These are phyloP conservation scores for Sebastes variabilis DNA, from an alignment of 2,797 vertebrate genomes.

Conservation along the genomic window DNA sequence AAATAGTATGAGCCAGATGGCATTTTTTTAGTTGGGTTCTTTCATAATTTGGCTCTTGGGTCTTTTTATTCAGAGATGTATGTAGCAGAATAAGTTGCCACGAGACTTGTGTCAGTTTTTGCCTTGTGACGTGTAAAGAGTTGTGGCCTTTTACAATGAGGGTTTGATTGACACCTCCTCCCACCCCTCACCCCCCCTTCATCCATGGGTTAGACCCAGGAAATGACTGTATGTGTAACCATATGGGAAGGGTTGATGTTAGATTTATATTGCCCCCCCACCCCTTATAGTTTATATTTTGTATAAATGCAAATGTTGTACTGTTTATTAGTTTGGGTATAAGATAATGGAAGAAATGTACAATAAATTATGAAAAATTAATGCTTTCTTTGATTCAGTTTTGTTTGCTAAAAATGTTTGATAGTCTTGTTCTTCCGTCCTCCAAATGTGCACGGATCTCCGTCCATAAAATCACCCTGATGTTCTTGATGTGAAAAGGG, in stretches of 20 bases:
- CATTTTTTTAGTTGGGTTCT: constrained; percentile 27
- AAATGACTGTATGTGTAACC: constrained; percentile 64
- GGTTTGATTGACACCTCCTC: constrained; percentile 66
- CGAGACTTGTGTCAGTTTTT: constrained; percentile 63
- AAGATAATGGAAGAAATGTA: constrained; percentile 75
- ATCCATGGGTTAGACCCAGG: constrained; percentile 56
- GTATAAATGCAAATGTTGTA: constrained; percentile 79
- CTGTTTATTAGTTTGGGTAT: constrained; percentile 74
- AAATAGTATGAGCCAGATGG: constrained; percentile 34
- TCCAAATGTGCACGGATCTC: neutral
- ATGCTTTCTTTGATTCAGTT: constrained; percentile 35
- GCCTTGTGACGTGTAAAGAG: constrained; percentile 72
- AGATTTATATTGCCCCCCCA: constrained; percentile 67
- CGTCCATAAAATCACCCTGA: neutral
- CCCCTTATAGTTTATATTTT: constrained; percentile 82
- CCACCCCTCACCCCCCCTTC: constrained; percentile 27
- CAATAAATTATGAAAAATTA: constrained; percentile 75
- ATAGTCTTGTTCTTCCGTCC: neutral
- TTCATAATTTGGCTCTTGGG: constrained; percentile 51
- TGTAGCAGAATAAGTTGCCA: constrained; percentile 61
- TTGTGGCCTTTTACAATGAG: constrained; percentile 72
- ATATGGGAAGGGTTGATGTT: constrained; percentile 68
- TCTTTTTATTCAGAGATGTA: constrained; percentile 57
- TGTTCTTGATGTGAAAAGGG: constrained; percentile 28
- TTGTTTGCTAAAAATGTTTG: neutral